Evolutionary conservation across 2,888 invertebrate genomes (phyloP).

Genomic region (Ophioninae sp.): DNA sequence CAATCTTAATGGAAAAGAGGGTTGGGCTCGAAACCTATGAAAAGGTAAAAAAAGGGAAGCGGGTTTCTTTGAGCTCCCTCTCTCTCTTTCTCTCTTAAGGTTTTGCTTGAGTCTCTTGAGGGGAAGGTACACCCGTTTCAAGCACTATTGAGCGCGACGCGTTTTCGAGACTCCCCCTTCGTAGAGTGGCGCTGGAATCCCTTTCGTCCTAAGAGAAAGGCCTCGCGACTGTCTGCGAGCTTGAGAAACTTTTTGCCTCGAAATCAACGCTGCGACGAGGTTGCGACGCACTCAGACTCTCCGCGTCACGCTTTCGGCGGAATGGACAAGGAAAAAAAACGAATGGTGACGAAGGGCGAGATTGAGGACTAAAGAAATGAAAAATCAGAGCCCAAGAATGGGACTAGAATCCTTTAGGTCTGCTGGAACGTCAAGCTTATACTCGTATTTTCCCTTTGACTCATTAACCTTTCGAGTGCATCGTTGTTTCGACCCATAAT

Average conservation of each 20-base stretch:
- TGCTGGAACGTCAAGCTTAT: slow-evolving; percentile 54
- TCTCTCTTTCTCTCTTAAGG: slow-evolving; percentile 19
- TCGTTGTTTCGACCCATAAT: too few species aligned
- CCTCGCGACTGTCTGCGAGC: slow-evolving; percentile 44
- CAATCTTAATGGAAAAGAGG: slow-evolving; percentile 70
- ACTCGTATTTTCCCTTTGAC: slow-evolving; percentile 33
- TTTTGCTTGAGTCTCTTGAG: slow-evolving; percentile 34
- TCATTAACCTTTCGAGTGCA: too few species aligned
- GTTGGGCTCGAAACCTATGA: slow-evolving; percentile 55
- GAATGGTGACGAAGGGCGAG: slow-evolving; percentile 36
- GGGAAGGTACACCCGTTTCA: slow-evolving; percentile 63
- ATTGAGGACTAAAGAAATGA: slow-evolving; percentile 36
- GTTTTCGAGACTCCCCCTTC: slow-evolving; percentile 59
- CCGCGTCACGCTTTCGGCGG: slow-evolving; percentile 25
- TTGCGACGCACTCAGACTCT: slow-evolving; percentile 40
- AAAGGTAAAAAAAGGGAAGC: slow-evolving; percentile 53
- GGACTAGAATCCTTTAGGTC: slow-evolving; percentile 41
- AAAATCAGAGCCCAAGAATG: slow-evolving; percentile 22
- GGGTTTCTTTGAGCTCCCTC: slow-evolving; percentile 18
- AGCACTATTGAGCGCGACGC: slow-evolving; percentile 65
- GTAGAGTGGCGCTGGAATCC: slow-evolving; percentile 60
- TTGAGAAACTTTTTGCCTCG: slow-evolving; percentile 34
- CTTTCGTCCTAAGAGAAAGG: slow-evolving; percentile 63
- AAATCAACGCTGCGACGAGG: slow-evolving; percentile 40
- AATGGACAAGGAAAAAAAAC: slow-evolving; percentile 21